phyloP scores from a whole-genome alignment of 2,888 invertebrate genomes.

The Drosophila infuscata region DNA sequence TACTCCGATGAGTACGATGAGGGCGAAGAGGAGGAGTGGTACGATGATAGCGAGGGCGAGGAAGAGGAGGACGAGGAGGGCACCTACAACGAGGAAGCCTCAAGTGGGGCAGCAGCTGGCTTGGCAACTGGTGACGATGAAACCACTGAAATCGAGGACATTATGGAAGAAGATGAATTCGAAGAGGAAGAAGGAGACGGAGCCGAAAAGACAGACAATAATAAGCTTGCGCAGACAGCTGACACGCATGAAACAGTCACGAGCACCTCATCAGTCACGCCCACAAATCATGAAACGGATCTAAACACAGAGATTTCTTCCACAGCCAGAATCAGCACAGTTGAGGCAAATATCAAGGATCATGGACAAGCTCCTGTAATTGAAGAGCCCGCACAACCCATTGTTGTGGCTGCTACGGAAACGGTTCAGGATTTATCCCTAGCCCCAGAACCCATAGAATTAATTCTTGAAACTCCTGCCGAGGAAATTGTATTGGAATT shows the following conservation, averaged over 20 bases:
- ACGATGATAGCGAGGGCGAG: conserved; percentile 75
- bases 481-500: conserved; percentile 32
- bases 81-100: conserved; percentile 75
- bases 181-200: conserved; percentile 36
- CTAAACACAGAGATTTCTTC: conserved; percentile 31
- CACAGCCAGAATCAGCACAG: conserved; percentile 44
- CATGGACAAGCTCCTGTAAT: neutral
- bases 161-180: conserved; percentile 58
- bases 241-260: conserved; percentile 49
- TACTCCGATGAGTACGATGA: conserved; percentile 86
- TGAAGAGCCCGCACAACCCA: neutral
- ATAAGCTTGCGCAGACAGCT: conserved; percentile 2
- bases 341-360: neutral
- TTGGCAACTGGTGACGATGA: conserved; percentile 64
- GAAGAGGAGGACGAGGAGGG: conserved; percentile 83
- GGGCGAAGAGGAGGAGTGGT: conserved; percentile 79
- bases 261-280: conserved; percentile 57
- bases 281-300: conserved; percentile 51
- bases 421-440: neutral
- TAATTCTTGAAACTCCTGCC: conserved; percentile 39
- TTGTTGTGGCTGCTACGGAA: neutral
- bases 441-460: neutral
- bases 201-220: conserved; percentile 1
- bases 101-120: conserved; percentile 53
- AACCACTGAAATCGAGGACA: conserved; percentile 69